These are phyloP conservation scores for Escarpia spicata DNA, from an alignment of 2,888 invertebrate genomes.

Conservation along the genomic window DNA sequence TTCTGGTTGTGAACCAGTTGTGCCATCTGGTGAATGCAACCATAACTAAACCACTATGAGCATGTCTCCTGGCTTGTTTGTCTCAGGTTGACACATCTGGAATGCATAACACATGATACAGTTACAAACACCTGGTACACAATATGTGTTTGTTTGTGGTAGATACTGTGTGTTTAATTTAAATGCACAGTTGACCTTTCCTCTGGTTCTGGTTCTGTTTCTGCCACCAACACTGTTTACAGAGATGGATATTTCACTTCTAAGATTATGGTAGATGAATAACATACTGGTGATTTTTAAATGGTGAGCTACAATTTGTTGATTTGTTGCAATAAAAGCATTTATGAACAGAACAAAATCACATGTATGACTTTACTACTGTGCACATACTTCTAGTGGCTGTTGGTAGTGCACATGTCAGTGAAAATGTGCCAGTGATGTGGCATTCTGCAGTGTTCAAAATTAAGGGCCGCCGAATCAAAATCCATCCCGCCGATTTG, in stretches of 20 bases:
- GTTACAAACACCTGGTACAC: not conserved
- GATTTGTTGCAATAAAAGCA: not conserved
- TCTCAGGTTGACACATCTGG: not conserved
- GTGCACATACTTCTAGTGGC: too few species aligned
- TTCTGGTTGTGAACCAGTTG: not conserved
- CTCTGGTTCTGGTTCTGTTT: not conserved
- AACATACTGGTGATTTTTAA: not conserved
- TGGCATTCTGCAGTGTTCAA: not conserved
- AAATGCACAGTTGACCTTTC: not conserved
- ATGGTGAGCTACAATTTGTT: not conserved
- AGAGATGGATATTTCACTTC: not conserved
- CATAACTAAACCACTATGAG: not conserved
- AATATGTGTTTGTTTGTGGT: not conserved
- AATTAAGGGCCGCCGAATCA: too few species aligned
- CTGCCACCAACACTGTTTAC: not conserved
- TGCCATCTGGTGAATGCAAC: constrained; percentile 10
- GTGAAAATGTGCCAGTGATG: not conserved
- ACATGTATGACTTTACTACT: too few species aligned
- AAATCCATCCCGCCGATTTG: too few species aligned
- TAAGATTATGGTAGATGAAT: not conserved
- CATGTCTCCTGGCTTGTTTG: not conserved
- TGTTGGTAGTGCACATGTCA: not conserved
- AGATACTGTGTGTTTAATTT: not conserved
- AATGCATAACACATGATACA: not conserved
- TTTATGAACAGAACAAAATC: not conserved